Evolutionary conservation across 92 coral and sea anemone genomes (phyloP), one percentile per base, ranked within the genome.

Genomic region (Paragorgia papillata): DNA sequence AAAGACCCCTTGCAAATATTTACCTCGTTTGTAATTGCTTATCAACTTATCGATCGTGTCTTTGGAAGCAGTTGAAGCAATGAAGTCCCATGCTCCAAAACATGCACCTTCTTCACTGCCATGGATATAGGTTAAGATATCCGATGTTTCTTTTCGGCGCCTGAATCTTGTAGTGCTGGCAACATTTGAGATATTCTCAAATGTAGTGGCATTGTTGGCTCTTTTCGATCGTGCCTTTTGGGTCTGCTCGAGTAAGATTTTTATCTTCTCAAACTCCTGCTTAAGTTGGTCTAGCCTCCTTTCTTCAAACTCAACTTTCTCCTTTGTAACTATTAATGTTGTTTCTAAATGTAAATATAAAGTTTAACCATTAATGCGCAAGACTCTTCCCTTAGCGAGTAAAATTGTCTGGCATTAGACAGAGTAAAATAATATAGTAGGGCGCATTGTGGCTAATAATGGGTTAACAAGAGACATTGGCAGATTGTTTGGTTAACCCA

Each of bases 191-290:
- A 85, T 74, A 68, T 70, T 63, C 9, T 85, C 77, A 43, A 51
- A 63, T 0, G 68, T 49, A 9, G 88, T 84, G 32, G 55, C 24
- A 70, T 55, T 62, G 9, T 70, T 80, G 32, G 44, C 28, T 25
- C 82, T 64, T 17, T 41, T 75, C 34, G 83, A 17, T 21, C 79
- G 13, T 32, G 73, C 57, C 2, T 67, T 51, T 68, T 67, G 69
- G 14, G 79, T 76, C 44, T 77, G 87, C 3, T 61, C 61, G 25
- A 77, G 58, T 26, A 83, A 12, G n/a, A 29, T 4, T 37, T 62
- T 69, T 25, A 68, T 43, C 76, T 69, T 34, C 9, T 50, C 56
- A 56, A 55, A 70, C 51, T 83, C 46, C 49, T 66, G 27, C 30
- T 76, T 68, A n/a, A 64, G 34, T 18, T 14, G 15, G 2, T 61